Conservation (phyloP, 2,888 invertebrate genomes). For the Monochamus alternatus region DNA sequence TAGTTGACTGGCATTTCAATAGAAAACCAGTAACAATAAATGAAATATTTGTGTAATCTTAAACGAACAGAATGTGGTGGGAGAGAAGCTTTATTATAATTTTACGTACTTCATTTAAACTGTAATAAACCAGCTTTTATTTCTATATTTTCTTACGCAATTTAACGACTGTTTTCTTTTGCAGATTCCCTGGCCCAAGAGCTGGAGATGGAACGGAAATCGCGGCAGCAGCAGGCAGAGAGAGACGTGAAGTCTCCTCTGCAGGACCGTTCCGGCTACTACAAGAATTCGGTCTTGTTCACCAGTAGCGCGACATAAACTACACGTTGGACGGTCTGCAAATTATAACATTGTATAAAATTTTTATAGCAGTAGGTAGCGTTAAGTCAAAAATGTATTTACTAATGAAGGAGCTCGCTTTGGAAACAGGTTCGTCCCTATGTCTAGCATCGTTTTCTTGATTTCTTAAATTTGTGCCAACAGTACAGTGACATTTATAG, state of each 20-base stretch:
- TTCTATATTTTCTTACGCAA: no score
- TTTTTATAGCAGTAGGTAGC: constrained; percentile 24
- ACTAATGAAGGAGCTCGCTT: background rate
- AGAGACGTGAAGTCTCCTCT: constrained; percentile 90
- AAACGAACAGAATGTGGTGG: no score
- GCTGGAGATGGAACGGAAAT: constrained; percentile 90
- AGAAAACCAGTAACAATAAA: no score
- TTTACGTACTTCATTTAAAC: no score
- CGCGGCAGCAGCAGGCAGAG: constrained; percentile 84
- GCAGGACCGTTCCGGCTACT: constrained; percentile 86
- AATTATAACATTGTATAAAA: constrained; percentile 23
- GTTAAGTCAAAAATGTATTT: constrained; percentile 22
- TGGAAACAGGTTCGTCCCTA: no score
- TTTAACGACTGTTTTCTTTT: background rate
- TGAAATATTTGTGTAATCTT: no score
- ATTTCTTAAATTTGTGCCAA: no score
- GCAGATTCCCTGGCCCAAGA: constrained; percentile 90
- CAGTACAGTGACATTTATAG: no score
- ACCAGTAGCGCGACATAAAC: constrained; percentile 88
- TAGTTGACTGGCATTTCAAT: no score
- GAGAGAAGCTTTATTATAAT: no score
- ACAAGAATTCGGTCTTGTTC: constrained; percentile 92
- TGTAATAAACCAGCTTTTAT: no score
- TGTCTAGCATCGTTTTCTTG: no score
- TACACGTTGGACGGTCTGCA: constrained; percentile 17